A percentile compares a stretch with the other conserved stretches of the same genome.
Evolutionary conservation across 2,888 invertebrate species (phyloP).

Genomic region (Orchesellides sinensis): DNA sequence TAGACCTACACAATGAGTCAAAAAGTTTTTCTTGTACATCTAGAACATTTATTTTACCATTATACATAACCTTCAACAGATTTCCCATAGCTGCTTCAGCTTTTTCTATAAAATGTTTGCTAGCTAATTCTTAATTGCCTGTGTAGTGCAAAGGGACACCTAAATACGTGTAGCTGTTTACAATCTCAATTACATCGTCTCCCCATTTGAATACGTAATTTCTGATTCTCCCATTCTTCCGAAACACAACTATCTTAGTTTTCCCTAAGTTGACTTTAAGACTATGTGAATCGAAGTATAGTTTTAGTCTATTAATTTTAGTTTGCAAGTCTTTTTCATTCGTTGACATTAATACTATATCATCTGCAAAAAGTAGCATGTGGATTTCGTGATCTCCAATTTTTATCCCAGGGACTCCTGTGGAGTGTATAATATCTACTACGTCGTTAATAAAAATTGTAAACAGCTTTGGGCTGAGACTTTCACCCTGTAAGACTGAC

Average conservation of each 20-base stretch:
- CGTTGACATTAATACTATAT: background rate
- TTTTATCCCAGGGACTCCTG: background rate
- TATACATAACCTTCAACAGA: background rate
- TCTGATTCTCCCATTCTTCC: background rate
- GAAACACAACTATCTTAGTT: conserved; percentile 1
- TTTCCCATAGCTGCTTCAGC: background rate
- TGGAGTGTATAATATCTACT: background rate
- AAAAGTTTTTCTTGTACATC: background rate
- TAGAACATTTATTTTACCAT: background rate
- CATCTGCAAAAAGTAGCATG: conserved; percentile 3
- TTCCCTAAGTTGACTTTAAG: background rate
- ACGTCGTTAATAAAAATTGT: conserved; percentile 55
- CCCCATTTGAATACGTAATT: background rate
- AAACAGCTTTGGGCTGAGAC: conserved; percentile 46
- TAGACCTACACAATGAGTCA: background rate
- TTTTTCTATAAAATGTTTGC: background rate
- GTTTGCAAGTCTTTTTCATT: background rate
- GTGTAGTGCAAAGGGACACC: conserved; percentile 16
- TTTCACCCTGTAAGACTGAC: conserved; percentile 60
- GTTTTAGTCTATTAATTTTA: conserved; percentile 2
- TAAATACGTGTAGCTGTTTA: background rate
- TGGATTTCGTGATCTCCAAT: conserved; percentile 3
- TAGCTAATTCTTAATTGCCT: background rate
- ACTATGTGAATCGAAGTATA: background rate
- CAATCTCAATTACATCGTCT: background rate